Conservation (phyloP, 2,888 invertebrate genomes). For the Rhingia campestris region DNA sequence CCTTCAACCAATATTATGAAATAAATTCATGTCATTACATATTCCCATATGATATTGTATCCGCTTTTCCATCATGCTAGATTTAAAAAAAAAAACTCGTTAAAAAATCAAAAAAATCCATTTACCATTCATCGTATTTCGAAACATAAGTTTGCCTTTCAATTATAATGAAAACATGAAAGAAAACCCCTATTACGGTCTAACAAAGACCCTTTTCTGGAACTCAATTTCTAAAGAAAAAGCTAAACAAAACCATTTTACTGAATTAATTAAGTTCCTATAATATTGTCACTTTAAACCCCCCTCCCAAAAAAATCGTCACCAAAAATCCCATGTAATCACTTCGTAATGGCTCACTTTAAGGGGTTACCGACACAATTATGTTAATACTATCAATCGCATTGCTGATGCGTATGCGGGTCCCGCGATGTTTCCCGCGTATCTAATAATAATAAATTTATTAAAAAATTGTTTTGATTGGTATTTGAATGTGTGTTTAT, state of each 20-base stretch:
- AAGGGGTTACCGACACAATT: slow-evolving; percentile 64
- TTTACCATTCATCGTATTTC: neutral
- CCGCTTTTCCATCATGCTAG: neutral
- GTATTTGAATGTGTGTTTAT: slow-evolving; percentile 29
- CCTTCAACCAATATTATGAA: too few species aligned
- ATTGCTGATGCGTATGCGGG: slow-evolving; percentile 66
- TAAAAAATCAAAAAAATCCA: neutral
- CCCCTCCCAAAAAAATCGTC: slow-evolving; percentile 32
- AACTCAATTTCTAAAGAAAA: slow-evolving; percentile 26
- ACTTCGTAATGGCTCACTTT: slow-evolving; percentile 59
- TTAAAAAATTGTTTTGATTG: slow-evolving; percentile 54
- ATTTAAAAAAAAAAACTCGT: slow-evolving; percentile 5
- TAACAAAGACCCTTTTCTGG: slow-evolving; percentile 14
- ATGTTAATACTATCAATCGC: slow-evolving; percentile 59
- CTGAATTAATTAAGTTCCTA: slow-evolving; percentile 54
- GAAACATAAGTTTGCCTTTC: neutral
- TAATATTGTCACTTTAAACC: slow-evolving; percentile 29
- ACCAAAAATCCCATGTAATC: slow-evolving; percentile 66
- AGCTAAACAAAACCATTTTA: slow-evolving; percentile 24
- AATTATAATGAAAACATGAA: slow-evolving; percentile 6
- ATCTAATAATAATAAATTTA: slow-evolving; percentile 45
- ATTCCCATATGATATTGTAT: neutral
- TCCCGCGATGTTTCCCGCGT: slow-evolving; percentile 32
- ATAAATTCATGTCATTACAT: too few species aligned
- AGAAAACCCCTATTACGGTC: slow-evolving; percentile 45